These are phyloP conservation scores for Xerus inauris DNA, from an alignment of 2,113 vertebrate species.

Conservation along the genomic window DNA sequence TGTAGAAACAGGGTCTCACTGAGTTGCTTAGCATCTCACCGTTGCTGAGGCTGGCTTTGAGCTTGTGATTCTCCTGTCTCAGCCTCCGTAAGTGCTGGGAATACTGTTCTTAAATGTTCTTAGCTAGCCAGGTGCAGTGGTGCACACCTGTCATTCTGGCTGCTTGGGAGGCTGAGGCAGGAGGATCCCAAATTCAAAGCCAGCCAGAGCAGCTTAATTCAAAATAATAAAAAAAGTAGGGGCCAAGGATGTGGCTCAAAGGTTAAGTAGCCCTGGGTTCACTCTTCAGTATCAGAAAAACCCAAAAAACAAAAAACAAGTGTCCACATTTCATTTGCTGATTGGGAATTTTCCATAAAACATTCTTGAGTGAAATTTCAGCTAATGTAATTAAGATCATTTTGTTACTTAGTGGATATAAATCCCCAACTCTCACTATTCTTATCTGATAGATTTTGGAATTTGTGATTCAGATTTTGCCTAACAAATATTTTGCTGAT, in stretches of 20 bases:
- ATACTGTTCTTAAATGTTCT: neutral
- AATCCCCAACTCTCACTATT: neutral
- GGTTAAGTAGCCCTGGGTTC: too few species aligned
- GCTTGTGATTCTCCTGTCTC: too few species aligned
- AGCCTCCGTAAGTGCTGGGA: too few species aligned
- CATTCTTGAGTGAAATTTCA: neutral
- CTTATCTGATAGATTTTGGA: neutral
- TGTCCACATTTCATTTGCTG: neutral
- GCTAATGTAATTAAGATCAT: neutral
- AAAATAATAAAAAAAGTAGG: neutral
- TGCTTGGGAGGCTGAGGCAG: neutral
- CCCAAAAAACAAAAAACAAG: too few species aligned
- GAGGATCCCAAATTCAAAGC: neutral
- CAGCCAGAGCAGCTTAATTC: neutral
- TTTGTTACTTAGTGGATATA: neutral
- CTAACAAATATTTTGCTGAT: constrained; percentile 15
- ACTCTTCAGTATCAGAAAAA: too few species aligned
- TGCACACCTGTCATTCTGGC: neutral
- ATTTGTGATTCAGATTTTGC: neutral
- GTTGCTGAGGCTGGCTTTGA: too few species aligned
- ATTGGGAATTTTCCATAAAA: neutral
- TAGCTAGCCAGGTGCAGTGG: neutral
- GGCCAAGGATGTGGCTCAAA: too few species aligned
- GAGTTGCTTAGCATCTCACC: too few species aligned
- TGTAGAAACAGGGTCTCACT: too few species aligned